phyloP scores from a whole-genome alignment of 2,797 vertebrate genomes.

The Sebastes trivittatus region DNA sequence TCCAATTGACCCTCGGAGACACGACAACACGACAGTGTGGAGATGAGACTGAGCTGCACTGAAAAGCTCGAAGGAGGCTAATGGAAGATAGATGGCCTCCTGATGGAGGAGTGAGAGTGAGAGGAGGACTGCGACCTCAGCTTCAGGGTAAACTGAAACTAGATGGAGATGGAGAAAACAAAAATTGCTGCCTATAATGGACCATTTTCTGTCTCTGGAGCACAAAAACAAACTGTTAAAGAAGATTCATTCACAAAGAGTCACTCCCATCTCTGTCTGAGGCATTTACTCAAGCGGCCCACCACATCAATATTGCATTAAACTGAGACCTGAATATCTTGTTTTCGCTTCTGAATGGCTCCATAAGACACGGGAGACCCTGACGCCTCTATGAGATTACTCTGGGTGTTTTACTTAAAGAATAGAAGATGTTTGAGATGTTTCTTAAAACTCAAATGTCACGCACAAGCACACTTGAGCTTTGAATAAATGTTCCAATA shows the following conservation, averaged over 20 bases:
- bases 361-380: constrained; percentile 4
- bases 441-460: constrained; percentile 1
- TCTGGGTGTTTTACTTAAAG: neutral
- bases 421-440: constrained; percentile 17
- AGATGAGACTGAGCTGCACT: neutral
- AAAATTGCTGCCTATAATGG: neutral
- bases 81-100: neutral
- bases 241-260: constrained; percentile 4
- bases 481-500: constrained; percentile 46
- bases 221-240: constrained; percentile 9
- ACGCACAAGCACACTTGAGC: constrained; percentile 1
- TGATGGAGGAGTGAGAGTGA: neutral
- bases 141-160: neutral
- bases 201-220: neutral
- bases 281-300: constrained; percentile 37
- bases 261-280: constrained; percentile 33
- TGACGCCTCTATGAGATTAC: constrained; percentile 3
- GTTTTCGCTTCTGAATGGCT: constrained; percentile 39
- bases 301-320: constrained; percentile 55
- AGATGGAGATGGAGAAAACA: neutral
- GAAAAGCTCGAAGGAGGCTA: constrained; percentile 5
- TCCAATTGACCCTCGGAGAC: neutral
- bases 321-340: constrained; percentile 27
- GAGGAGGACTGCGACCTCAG: neutral
- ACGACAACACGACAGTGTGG: neutral